Evolutionary conservation across 2,113 vertebrate species (phyloP).

Genomic region (Daboia siamensis): DNA sequence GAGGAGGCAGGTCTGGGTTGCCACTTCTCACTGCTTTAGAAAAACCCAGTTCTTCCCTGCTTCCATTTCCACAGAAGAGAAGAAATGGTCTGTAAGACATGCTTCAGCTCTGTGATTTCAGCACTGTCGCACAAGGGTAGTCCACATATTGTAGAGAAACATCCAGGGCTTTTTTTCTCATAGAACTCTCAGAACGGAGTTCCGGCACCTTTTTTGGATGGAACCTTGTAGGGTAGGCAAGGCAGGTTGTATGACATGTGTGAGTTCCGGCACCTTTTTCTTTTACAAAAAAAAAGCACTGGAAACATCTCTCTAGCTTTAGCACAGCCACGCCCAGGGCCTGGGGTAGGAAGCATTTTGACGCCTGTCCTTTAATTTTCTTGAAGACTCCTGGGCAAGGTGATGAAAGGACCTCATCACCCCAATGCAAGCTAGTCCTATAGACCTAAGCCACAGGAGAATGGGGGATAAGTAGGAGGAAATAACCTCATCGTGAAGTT

Average conservation of each 20-base stretch:
- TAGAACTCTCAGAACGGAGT: too few species aligned
- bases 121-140: not conserved
- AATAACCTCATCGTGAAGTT: not conserved
- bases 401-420: not conserved
- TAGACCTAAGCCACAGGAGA: not conserved
- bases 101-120: not conserved
- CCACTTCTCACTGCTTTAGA: not conserved
- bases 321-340: not conserved
- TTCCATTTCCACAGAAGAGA: not conserved
- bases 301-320: not conserved
- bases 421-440: not conserved
- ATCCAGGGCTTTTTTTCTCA: too few species aligned
- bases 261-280: too few species aligned
- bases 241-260: too few species aligned
- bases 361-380: not conserved
- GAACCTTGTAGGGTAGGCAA: too few species aligned
- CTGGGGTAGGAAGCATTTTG: not conserved
- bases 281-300: too few species aligned
- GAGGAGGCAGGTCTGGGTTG: not conserved
- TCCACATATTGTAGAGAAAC: not conserved
- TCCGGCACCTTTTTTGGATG: too few species aligned
- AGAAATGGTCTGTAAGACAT: not conserved
- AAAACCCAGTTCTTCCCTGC: not conserved
- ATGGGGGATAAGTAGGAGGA: not conserved
- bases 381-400: not conserved